Percentiles rank a stretch among this genome's conserved stretches.
phyloP scores from a whole-genome alignment of 2,113 vertebrate genomes.

The Poeciliopsis turrubarensis region DNA sequence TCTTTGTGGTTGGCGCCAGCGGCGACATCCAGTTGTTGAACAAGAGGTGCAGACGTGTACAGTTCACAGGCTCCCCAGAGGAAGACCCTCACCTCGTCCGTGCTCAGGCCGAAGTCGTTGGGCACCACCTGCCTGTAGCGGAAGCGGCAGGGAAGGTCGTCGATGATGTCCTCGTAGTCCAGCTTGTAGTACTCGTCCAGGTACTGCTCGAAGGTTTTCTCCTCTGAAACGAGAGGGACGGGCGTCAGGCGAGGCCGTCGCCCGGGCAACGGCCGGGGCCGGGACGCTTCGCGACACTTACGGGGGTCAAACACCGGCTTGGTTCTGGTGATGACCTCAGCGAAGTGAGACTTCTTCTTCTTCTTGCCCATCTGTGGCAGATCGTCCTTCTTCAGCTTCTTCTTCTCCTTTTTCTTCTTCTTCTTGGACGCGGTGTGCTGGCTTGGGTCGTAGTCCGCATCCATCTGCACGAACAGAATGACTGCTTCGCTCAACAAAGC shows the following conservation, averaged over 20 bases:
- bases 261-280: neutral
- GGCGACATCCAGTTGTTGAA: too few relatives aligned
- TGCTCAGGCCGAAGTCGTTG: constrained; percentile 88
- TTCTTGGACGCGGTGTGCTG: constrained; percentile 71
- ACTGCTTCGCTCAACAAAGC: neutral
- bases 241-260: neutral
- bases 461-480: constrained; percentile 81
- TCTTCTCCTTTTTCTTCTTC: constrained; percentile 75
- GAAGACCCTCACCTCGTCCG: constrained; percentile 81
- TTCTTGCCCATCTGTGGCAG: constrained; percentile 81
- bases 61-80: too few relatives aligned
- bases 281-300: constrained; percentile 57
- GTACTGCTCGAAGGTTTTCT: constrained; percentile 87
- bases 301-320: constrained; percentile 87
- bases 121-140: constrained; percentile 86
- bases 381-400: constrained; percentile 70
- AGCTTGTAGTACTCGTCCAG: constrained; percentile 89
- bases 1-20: too few relatives aligned
- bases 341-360: constrained; percentile 84
- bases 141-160: constrained; percentile 89
- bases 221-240: constrained; percentile 70
- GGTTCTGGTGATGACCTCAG: constrained; percentile 73
- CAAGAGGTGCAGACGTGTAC: too few relatives aligned
- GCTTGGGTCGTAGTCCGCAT: constrained; percentile 87
- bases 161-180: constrained; percentile 90